Percentiles rank a stretch among this genome's conserved stretches.
Conservation (phyloP, 2,797 vertebrate species). For the Coracias cyanogaster region DNA sequence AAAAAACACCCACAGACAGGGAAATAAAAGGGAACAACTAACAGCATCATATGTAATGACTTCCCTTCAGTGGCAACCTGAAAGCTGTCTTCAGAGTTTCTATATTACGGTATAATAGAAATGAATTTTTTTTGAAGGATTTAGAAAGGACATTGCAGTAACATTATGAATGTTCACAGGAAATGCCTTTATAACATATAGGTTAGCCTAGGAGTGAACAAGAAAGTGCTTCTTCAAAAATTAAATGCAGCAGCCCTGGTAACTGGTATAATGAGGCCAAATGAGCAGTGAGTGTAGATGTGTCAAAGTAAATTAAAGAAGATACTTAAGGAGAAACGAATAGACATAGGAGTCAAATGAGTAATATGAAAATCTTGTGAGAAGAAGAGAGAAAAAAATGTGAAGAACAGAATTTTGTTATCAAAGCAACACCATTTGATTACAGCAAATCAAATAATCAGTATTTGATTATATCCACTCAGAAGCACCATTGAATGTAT, state of each 20-base stretch:
- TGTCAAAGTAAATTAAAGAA: background rate
- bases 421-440: background rate
- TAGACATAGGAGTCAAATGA: background rate
- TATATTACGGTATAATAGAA: background rate
- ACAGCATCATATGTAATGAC: background rate
- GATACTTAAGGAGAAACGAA: background rate
- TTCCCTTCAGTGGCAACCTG: background rate
- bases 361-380: background rate
- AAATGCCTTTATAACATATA: background rate
- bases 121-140: fast-evolving
- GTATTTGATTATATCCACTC: background rate
- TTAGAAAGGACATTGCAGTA: background rate
- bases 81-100: background rate
- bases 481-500: background rate
- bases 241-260: fast-evolving
- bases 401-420: background rate
- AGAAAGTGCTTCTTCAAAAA: background rate
- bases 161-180: background rate
- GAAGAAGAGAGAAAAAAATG: background rate
- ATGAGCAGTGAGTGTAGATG: background rate
- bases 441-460: background rate
- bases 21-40: background rate
- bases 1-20: background rate
- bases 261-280: background rate
- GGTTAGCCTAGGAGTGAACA: background rate